Percentiles rank a stretch among this genome's conserved stretches.
These are phyloP conservation scores for Dendrocincla tyrannina DNA, from an alignment of 2,797 vertebrate species.

Conservation along the genomic window DNA sequence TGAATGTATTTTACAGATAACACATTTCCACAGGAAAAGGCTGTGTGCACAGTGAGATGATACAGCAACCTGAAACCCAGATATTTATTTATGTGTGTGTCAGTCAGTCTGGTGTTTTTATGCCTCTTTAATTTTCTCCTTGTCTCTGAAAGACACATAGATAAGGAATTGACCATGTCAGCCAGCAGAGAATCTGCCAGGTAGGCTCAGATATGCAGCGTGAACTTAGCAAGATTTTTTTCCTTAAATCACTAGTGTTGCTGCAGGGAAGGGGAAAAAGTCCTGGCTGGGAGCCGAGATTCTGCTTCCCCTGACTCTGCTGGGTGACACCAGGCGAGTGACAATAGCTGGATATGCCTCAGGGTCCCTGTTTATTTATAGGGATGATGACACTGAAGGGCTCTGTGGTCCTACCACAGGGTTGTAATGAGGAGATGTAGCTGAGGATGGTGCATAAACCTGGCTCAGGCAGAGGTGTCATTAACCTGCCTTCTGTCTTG, in stretches of 20 bases:
- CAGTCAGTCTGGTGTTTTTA: not conserved
- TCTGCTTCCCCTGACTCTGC: not conserved
- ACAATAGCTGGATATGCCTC: not conserved
- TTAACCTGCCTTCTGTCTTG: not conserved
- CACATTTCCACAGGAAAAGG: not conserved
- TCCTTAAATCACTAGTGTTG: not conserved
- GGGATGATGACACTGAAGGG: not conserved
- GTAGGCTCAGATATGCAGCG: not conserved
- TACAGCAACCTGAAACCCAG: not conserved
- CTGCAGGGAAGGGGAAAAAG: not conserved
- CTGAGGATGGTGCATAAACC: not conserved
- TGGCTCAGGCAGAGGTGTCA: not conserved
- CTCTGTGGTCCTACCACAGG: not conserved
- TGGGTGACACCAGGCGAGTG: not conserved
- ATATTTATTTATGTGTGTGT: not conserved
- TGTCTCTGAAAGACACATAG: not conserved
- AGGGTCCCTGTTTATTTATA: not conserved
- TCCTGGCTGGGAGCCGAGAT: not conserved
- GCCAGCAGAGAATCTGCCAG: not conserved
- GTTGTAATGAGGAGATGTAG: not conserved
- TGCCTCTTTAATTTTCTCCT: slow-evolving; percentile 11
- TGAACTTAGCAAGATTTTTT: not conserved
- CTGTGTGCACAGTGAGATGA: not conserved
- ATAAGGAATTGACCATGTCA: not conserved
- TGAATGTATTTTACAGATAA: not conserved